Base-by-base conservation (phyloP, 1,140 invertebrate species). In the Laupala kohalensis region DNA sequence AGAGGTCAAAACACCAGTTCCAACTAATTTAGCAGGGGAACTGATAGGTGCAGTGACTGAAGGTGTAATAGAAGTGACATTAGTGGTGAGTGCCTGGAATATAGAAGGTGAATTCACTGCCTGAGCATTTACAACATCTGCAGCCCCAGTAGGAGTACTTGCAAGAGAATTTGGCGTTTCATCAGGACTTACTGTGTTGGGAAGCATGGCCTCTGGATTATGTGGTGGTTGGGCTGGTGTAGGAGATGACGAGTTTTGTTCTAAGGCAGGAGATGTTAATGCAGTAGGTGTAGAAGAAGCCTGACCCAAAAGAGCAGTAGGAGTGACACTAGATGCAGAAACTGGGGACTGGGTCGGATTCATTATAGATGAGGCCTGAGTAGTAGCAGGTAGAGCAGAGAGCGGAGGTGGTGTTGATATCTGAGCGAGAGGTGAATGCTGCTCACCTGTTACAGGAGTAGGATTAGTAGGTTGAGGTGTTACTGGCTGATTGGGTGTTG, bases 71-170 rank as follows among this genome's bases (percentile, higher is more conserved):
- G 74, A 24, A 27, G 78, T 74, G 53, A 76, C 72, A 64, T 77
- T 77, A 23, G 75, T 75, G 25, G 73, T 69, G 13, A 75, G 72
- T 5, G 74, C 74, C 70, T 78, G 77, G 23, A 80, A 75, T 68
- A 76, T 75, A 2, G 78, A 75, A 26, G 62, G 69, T 27, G 71
- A 27, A 19, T 37, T 70, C 24, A 72, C 68, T 63, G 72, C 79
- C 6, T 74, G 81, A 77, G 73, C 83, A 23, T 79, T 84, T 53
- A 19, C 9, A 13, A 19, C 37, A 53, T 53, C 37, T 53, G 64
- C 64, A 66, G 9, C 23, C 9, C 23, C 23, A 23, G 64, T 1
- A 2, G 64, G 23, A 15, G 64, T 23, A 23, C 12, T 6, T 66
- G 23, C 23, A 12, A 23, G 23, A 0, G 67, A 15, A 29, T 19